These are phyloP conservation scores for Sinelater perroti DNA, from an alignment of 2,888 invertebrate species.

Conservation along the genomic window DNA sequence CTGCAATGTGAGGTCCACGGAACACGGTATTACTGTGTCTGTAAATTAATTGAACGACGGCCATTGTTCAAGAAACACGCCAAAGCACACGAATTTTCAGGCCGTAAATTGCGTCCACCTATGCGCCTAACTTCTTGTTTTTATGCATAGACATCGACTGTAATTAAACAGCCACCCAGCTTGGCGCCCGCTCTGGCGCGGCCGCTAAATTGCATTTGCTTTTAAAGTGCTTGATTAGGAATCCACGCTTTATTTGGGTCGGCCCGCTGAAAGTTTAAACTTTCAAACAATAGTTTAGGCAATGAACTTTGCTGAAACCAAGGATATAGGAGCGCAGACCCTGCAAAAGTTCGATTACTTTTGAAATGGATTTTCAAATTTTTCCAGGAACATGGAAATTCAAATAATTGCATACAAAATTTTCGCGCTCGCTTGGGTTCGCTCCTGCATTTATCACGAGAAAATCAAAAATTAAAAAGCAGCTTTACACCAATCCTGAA, in stretches of 20 bases:
- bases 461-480: too few species aligned
- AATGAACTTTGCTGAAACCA: not conserved
- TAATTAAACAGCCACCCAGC: slow-evolving; percentile 4
- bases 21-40: slow-evolving; percentile 38
- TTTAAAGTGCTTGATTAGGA: slow-evolving; percentile 7
- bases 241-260: not conserved
- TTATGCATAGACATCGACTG: not conserved
- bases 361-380: too few species aligned
- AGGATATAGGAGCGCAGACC: not conserved
- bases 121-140: not conserved
- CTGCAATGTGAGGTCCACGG: slow-evolving; percentile 35
- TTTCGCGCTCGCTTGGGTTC: too few species aligned
- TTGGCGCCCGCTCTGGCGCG: not conserved
- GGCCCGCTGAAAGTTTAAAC: not conserved
- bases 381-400: too few species aligned
- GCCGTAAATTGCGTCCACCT: not conserved
- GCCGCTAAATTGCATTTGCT: slow-evolving; percentile 2
- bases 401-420: too few species aligned
- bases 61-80: slow-evolving; percentile 36
- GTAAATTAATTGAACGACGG: slow-evolving; percentile 40
- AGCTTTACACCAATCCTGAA: too few species aligned
- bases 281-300: not conserved
- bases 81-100: slow-evolving; percentile 23
- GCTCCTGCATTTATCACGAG: too few species aligned
- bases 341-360: too few species aligned